Evolutionary conservation across 2,888 invertebrate genomes (phyloP).

Genomic region (Lottia gigantea): DNA sequence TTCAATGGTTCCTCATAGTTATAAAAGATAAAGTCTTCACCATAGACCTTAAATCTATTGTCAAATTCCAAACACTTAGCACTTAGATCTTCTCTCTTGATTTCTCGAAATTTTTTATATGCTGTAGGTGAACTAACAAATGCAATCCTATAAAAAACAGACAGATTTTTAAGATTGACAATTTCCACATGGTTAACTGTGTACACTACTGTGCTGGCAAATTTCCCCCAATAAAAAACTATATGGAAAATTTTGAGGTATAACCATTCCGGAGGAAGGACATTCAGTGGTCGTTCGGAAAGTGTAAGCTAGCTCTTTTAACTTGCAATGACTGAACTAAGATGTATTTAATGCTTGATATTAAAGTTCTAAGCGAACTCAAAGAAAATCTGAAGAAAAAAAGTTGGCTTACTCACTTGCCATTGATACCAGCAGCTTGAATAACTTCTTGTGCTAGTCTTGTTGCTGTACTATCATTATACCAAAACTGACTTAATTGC

Average conservation of each 20-base stretch:
- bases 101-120: slow-evolving; percentile 72
- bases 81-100: slow-evolving; percentile 40
- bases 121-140: slow-evolving; percentile 90
- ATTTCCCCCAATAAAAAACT: no score
- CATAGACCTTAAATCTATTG: slow-evolving; percentile 81
- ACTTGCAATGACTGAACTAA: no score
- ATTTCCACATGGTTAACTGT: no score
- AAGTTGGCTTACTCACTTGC: slow-evolving; percentile 65
- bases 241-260: background rate
- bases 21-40: slow-evolving; percentile 84
- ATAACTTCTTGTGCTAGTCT: slow-evolving; percentile 78
- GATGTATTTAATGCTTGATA: no score
- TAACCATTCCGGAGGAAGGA: background rate
- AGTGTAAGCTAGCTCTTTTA: no score
- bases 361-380: no score
- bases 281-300: no score
- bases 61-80: slow-evolving; percentile 81
- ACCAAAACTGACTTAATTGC: slow-evolving; percentile 99
- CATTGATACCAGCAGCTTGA: slow-evolving; percentile 71
- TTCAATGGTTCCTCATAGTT: slow-evolving; percentile 86
- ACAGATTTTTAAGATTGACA: no score
- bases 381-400: background rate
- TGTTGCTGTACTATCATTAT: slow-evolving; percentile 82
- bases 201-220: no score
- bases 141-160: slow-evolving; percentile 73